Evolutionary conservation across 1,140 invertebrate genomes (phyloP).

Genomic region (Solen grandis): DNA sequence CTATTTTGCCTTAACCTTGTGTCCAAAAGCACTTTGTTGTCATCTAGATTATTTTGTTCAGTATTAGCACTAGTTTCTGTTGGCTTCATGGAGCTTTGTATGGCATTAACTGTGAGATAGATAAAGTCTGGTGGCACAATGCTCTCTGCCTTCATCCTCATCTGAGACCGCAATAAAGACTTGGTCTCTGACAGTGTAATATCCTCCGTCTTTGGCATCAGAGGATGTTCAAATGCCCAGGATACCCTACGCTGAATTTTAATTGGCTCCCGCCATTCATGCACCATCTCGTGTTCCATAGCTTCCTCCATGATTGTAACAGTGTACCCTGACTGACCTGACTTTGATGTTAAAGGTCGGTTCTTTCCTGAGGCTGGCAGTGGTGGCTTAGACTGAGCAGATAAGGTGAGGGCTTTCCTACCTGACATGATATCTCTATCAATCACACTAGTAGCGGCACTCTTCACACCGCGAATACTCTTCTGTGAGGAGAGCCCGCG

Average conservation of each 20-base stretch:
- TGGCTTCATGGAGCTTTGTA: conserved; percentile 72
- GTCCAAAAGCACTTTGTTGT: conserved; percentile 36
- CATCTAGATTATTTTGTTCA: conserved; percentile 62
- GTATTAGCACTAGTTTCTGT: conserved; percentile 71
- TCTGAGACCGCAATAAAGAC: conserved; percentile 78
- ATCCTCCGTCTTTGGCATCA: conserved; percentile 71
- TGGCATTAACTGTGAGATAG: conserved; percentile 77
- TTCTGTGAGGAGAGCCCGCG: conserved; percentile 6
- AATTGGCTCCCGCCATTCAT: conserved; percentile 50
- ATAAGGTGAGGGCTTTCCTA: conserved; percentile 40
- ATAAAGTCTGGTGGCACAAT: conserved; percentile 79
- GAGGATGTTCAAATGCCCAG: conserved; percentile 80
- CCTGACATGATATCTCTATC: neutral
- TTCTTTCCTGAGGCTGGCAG: conserved; percentile 50
- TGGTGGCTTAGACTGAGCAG: conserved; percentile 56
- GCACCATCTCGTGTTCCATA: conserved; percentile 18
- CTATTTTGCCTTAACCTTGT: conserved; percentile 59
- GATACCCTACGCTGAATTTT: conserved; percentile 71
- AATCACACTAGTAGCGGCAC: conserved; percentile 3
- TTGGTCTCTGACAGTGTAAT: conserved; percentile 78
- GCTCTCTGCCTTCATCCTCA: conserved; percentile 74
- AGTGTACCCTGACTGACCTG: conserved; percentile 60
- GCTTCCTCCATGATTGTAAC: conserved; percentile 56
- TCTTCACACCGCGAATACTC: neutral
- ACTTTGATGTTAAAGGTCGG: conserved; percentile 63